phyloP scores from a whole-genome alignment of 1,140 invertebrate species.

The Lepidurus couesii region DNA sequence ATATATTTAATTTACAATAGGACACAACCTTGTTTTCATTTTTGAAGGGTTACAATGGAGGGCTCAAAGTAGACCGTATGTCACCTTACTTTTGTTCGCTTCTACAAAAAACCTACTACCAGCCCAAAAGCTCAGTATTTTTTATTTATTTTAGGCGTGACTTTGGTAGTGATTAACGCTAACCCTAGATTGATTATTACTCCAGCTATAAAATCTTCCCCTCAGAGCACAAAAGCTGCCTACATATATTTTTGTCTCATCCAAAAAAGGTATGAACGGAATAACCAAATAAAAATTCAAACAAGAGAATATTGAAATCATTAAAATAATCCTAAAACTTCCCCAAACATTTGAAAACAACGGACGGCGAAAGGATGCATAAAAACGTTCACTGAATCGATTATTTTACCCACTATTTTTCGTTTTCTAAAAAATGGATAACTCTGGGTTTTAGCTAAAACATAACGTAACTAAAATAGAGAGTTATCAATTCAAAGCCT shows the following conservation, averaged over 20 bases:
- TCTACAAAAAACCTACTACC: not conserved
- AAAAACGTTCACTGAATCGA: no score
- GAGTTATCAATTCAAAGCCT: no score
- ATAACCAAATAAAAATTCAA: not conserved
- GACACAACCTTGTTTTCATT: slow-evolving; percentile 14
- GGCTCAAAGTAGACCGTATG: not conserved
- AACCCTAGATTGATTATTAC: not conserved
- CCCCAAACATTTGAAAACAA: not conserved
- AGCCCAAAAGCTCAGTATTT: not conserved
- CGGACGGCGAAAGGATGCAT: not conserved
- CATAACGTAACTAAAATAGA: no score
- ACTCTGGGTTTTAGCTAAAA: no score
- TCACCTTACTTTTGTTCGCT: not conserved
- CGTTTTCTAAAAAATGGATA: no score
- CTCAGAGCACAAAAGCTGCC: not conserved
- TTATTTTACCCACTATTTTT: no score
- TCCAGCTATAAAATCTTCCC: not conserved
- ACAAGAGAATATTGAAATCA: not conserved
- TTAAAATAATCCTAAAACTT: not conserved
- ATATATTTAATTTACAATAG: slow-evolving; percentile 5
- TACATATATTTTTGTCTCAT: not conserved
- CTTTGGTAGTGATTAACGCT: not conserved
- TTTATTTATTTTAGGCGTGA: not conserved
- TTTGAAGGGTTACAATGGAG: not conserved
- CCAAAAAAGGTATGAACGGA: not conserved